Percentiles rank a stretch among this genome's conserved stretches.
Conservation (phyloP, 2,797 vertebrate genomes). For the Lates japonicus region DNA sequence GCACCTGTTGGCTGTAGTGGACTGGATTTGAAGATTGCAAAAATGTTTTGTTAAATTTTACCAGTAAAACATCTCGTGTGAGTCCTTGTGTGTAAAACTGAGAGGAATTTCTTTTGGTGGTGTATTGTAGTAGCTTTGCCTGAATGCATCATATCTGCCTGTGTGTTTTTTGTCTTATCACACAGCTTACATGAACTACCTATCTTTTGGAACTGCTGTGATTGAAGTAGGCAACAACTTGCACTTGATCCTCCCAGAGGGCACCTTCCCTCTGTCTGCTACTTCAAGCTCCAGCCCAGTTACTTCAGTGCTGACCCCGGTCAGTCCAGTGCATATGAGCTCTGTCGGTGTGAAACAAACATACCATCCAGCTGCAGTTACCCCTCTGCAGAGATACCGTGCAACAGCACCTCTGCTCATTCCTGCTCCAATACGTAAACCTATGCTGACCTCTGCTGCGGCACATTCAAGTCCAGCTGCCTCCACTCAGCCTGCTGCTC, state of each 20-base stretch:
- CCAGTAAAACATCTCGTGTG: background rate
- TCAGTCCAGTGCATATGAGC: conserved; percentile 37
- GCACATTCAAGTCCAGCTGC: conserved; percentile 32
- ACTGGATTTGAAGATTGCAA: background rate
- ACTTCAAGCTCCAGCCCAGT: conserved; percentile 63
- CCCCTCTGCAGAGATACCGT: conserved; percentile 46
- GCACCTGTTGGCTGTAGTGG: conserved; percentile 11
- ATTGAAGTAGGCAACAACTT: conserved; percentile 81
- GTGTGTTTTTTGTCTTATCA: conserved; percentile 3
- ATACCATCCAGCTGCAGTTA: conserved; percentile 11
- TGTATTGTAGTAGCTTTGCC: background rate
- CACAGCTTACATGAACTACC: conserved; percentile 76
- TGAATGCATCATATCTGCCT: background rate
- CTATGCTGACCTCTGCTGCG: conserved; percentile 12
- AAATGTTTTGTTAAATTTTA: background rate
- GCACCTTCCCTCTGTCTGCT: conserved; percentile 75
- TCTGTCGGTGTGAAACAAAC: conserved; percentile 15
- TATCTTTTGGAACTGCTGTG: conserved; percentile 78
- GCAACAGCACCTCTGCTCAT: conserved; percentile 60
- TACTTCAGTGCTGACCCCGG: conserved; percentile 66
- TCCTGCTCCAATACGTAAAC: conserved; percentile 49
- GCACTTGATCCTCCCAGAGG: conserved; percentile 85
- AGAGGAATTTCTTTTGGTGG: background rate
- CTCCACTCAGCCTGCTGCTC: conserved; percentile 50
- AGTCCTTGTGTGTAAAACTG: background rate